phyloP scores from a whole-genome alignment of 2,797 vertebrate genomes.

The Adelosebastes latens region DNA sequence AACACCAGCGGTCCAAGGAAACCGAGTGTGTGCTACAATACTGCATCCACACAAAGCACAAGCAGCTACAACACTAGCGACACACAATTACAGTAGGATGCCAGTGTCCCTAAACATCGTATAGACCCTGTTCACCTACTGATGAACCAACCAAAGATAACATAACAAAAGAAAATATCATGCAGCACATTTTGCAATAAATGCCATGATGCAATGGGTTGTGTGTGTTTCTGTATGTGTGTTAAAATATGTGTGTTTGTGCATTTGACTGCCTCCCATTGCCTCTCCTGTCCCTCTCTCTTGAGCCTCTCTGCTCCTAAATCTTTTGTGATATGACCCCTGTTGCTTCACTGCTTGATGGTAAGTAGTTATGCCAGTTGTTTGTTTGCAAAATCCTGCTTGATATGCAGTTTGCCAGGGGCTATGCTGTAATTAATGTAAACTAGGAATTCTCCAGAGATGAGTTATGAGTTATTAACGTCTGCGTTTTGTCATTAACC shows the following conservation, averaged over 20 bases:
- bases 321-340: constrained; percentile 64
- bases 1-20: constrained; percentile 39
- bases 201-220: neutral
- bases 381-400: constrained; percentile 84
- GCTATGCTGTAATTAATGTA: constrained; percentile 87
- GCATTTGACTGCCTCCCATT: constrained; percentile 3
- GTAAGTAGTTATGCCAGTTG: constrained; percentile 84
- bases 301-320: constrained; percentile 39
- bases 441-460: constrained; percentile 80
- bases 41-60: constrained; percentile 8
- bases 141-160: neutral
- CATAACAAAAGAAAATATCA: neutral
- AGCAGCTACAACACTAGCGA: neutral
- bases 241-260: neutral
- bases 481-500: constrained; percentile 76
- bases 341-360: constrained; percentile 71
- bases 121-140: neutral
- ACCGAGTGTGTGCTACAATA: constrained; percentile 1
- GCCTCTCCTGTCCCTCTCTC: constrained; percentile 12
- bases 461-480: constrained; percentile 81
- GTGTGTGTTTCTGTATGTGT: neutral
- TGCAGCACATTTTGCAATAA: neutral
- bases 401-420: constrained; percentile 84
- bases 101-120: neutral
- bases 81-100: neutral